Base-by-base conservation (phyloP, 2,113 vertebrate genomes). In the Stictonetta naevosa region DNA sequence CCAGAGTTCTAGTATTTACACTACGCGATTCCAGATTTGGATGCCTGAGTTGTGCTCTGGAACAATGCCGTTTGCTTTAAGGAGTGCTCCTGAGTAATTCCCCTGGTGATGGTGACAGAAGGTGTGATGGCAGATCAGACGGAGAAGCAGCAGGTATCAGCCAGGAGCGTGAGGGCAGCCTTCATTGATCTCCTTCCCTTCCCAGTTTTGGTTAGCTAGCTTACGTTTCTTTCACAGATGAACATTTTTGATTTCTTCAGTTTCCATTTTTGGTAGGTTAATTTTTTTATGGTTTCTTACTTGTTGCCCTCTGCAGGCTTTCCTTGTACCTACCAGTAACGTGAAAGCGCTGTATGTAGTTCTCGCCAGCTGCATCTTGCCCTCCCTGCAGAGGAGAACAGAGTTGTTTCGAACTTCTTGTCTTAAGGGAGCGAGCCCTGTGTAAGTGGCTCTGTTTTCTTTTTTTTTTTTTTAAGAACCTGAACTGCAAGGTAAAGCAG, bases 21-120 rank as follows among this genome's bases (percentile, higher is more conserved):
- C 38, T 79, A 92, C 38, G 60, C 38, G 77, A 18, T 44, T 90
- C 88, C 86, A 88, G 93, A 90, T 95, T 95, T 95, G 94, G 95
- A 83, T 50, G 94, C 94, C 88, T 95, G 90, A 44, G 36, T 79
- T 12, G 29, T 68, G 62, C 86, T 95, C 83, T 96, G 94, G 88
- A 92, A 93, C 83, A 93, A 66, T 50, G 28, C 26, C 59, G 33
- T 22, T 90, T 83, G 29, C 55, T 96, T 83, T 83, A 68, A 66
- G 79, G 33, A 71, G 36, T 50, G 73, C 20, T 86, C 0, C 0
- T 71, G 64, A 80, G 8, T 73, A 80, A 48, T 48, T 22, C 46
- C 46, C 42, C 46, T 21, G 20, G 21, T 48, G 20, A 11, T 11
- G 46, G 46, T 48, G 46, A 22, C 46, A 48, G 46, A 20, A 48